A percentile compares a stretch with the other conserved stretches of the same genome.
Evolutionary conservation across 2,797 vertebrate species (phyloP).

Genomic region (Aeoliscus strigatus): DNA sequence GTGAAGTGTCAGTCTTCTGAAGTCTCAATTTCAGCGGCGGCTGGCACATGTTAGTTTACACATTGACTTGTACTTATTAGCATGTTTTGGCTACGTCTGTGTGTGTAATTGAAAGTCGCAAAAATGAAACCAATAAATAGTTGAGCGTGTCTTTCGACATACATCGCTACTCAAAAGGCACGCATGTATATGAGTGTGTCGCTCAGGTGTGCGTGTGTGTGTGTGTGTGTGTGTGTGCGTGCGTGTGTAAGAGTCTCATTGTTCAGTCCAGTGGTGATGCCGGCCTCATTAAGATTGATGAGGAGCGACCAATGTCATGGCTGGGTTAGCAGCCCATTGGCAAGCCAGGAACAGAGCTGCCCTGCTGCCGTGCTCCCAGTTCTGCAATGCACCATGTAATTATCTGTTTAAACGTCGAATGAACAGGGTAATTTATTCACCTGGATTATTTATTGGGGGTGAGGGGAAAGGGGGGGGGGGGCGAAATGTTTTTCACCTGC

Average conservation of each 20-base stretch:
- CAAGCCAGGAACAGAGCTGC: slow-evolving; percentile 44
- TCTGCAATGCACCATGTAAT: slow-evolving; percentile 54
- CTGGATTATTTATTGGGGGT: slow-evolving; percentile 74
- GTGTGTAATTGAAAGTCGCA: too few species aligned
- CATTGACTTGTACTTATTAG: too few species aligned
- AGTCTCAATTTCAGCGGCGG: too few species aligned
- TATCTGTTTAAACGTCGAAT: slow-evolving; percentile 74
- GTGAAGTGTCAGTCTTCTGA: too few species aligned
- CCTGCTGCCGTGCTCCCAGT: slow-evolving; percentile 40
- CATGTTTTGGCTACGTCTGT: too few species aligned
- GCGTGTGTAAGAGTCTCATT: slow-evolving; percentile 51
- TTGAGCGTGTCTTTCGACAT: slow-evolving; percentile 5
- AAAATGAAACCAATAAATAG: not conserved
- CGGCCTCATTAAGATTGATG: slow-evolving; percentile 73
- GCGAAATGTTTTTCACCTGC: slow-evolving; percentile 55
- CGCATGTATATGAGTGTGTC: slow-evolving; percentile 16
- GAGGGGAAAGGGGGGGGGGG: slow-evolving; percentile 12
- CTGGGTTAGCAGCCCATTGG: slow-evolving; percentile 66
- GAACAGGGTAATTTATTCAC: slow-evolving; percentile 72
- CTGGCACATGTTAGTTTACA: too few species aligned
- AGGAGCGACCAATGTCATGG: slow-evolving; percentile 66
- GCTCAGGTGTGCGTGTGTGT: slow-evolving; percentile 15
- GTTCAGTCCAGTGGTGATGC: slow-evolving; percentile 56
- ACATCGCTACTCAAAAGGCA: slow-evolving; percentile 8
- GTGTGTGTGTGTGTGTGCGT: slow-evolving; percentile 17